Conservation (phyloP, 2,888 invertebrate species). For the Sinopyrophorus schimmeli region DNA sequence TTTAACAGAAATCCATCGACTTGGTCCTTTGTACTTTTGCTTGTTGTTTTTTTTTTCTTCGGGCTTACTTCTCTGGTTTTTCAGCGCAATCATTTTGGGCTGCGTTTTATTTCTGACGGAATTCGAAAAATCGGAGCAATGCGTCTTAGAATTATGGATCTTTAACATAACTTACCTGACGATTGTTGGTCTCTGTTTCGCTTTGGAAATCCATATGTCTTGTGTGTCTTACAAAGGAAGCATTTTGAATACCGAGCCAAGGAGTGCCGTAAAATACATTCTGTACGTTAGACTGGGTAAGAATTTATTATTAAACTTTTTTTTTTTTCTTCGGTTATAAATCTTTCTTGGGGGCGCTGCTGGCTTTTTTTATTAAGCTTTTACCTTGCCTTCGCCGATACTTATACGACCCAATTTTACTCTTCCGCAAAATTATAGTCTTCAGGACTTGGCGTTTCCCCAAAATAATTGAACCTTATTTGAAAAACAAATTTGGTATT, state of each 20-base stretch:
- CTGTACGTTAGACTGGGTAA: constrained; percentile 73
- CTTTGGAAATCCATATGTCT: constrained; percentile 69
- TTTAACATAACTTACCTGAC: constrained; percentile 62
- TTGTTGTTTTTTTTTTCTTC: too few relatives aligned
- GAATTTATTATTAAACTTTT: constrained; percentile 36
- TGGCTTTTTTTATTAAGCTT: too few relatives aligned
- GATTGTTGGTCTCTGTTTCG: constrained; percentile 59
- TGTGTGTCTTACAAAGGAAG: constrained; percentile 73
- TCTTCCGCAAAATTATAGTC: too few relatives aligned
- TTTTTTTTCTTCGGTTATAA: too few relatives aligned
- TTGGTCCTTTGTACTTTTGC: too few relatives aligned
- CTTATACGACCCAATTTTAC: too few relatives aligned
- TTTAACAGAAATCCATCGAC: too few relatives aligned
- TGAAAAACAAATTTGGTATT: too few relatives aligned
- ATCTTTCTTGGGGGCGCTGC: too few relatives aligned
- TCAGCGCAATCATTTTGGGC: constrained; percentile 59
- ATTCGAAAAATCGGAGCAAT: constrained; percentile 55
- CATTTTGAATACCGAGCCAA: constrained; percentile 69
- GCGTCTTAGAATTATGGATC: constrained; percentile 56
- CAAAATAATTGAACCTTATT: too few relatives aligned
- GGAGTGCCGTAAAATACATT: constrained; percentile 71
- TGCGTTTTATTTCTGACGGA: constrained; percentile 55
- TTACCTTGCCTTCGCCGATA: too few relatives aligned
- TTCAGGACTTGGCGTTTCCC: too few relatives aligned
- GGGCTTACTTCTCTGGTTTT: constrained; percentile 35